Percentiles rank a stretch among this genome's conserved stretches.
These are phyloP conservation scores for honey bee (Apis mellifera) DNA, from an alignment of 1,140 invertebrate species.

Conservation along the genomic window DNA sequence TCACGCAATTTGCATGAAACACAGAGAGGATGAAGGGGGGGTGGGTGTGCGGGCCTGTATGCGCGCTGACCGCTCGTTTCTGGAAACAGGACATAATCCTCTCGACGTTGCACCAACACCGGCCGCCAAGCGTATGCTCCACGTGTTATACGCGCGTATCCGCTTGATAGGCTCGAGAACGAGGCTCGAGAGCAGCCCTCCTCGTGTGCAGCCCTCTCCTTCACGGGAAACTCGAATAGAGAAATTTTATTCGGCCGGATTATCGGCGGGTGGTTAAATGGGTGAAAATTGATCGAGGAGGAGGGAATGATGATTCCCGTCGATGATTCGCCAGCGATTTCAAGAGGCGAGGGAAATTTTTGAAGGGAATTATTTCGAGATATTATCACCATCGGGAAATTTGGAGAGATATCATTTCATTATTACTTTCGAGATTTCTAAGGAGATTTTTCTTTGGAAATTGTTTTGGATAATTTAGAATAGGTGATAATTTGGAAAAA, in stretches of 20 bases:
- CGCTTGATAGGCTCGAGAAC: slow-evolving; percentile 18
- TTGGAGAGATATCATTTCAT: no score
- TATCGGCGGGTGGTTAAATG: not conserved
- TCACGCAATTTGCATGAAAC: slow-evolving; percentile 24
- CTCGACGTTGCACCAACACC: slow-evolving; percentile 27
- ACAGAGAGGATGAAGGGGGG: not conserved
- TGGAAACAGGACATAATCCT: slow-evolving; percentile 29
- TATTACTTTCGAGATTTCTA: no score
- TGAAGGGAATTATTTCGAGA: no score
- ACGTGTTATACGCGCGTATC: slow-evolving; percentile 18
- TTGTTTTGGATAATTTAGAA: no score
- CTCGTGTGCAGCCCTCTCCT: not conserved
- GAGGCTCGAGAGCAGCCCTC: not conserved
- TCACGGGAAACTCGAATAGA: not conserved
- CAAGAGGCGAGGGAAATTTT: no score
- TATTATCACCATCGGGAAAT: no score
- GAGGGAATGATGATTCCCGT: no score
- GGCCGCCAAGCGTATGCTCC: not conserved
- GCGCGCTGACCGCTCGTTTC: not conserved
- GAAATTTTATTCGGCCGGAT: not conserved
- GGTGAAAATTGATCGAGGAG: not conserved
- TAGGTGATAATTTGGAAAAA: no score
- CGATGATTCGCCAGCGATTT: no score
- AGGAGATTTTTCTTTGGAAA: no score
- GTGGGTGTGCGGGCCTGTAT: not conserved